phyloP scores from a whole-genome alignment of 2,888 invertebrate genomes.

The Caenorhabditis wallacei region DNA sequence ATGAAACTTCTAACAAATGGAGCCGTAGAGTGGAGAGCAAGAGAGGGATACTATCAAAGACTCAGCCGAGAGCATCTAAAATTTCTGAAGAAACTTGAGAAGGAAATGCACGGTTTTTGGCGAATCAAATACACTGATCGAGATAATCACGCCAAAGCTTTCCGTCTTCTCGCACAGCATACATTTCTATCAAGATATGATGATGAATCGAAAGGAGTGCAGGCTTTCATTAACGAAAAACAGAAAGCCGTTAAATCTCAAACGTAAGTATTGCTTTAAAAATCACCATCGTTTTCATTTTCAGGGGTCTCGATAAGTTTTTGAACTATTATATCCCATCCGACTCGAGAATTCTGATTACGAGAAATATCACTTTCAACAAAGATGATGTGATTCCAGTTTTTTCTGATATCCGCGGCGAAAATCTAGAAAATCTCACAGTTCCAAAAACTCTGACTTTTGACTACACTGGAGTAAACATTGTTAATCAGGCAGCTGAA shows the following conservation, averaged over 20 bases:
- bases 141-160: no score
- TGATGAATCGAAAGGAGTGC: no score
- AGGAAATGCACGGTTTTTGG: no score
- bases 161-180: no score
- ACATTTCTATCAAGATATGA: no score
- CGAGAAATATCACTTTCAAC: constrained; percentile 22
- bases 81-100: no score
- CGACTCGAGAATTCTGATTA: background rate
- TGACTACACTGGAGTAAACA: constrained; percentile 15
- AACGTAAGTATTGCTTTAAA: no score
- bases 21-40: background rate
- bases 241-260: no score
- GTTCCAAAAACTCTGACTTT: background rate
- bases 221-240: no score
- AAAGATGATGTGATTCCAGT: constrained; percentile 14
- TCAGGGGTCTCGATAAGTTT: constrained; percentile 5
- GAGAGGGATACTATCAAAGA: background rate
- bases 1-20: background rate
- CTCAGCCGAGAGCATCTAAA: background rate
- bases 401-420: constrained; percentile 4
- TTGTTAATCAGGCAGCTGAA: background rate
- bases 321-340: background rate
- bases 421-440: background rate
- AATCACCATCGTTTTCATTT: background rate
- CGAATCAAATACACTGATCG: no score